Evolutionary conservation across 2,113 vertebrate genomes (phyloP).

Genomic region (Oryzias celebensis): DNA sequence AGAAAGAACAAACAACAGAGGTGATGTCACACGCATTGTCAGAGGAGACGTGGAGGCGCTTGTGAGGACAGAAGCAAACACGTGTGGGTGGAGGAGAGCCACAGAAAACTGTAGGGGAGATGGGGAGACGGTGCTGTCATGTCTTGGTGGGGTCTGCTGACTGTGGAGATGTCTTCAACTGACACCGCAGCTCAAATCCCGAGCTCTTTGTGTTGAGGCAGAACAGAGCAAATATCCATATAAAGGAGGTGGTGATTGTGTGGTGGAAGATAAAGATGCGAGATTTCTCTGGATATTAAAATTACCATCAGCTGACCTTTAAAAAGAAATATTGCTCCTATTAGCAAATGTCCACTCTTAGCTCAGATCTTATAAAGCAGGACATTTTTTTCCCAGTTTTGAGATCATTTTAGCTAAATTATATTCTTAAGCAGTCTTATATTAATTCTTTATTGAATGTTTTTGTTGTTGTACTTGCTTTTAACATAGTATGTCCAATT

Average conservation of each 20-base stretch:
- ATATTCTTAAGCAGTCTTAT: background rate
- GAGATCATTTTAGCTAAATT: background rate
- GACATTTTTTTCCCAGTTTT: background rate
- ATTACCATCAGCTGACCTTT: constrained; percentile 8
- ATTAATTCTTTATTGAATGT: no score
- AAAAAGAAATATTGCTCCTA: background rate
- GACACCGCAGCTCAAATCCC: constrained; percentile 37
- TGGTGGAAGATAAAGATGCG: constrained; percentile 13
- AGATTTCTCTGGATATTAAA: constrained; percentile 1
- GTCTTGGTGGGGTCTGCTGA: constrained; percentile 59
- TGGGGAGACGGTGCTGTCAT: constrained; percentile 51
- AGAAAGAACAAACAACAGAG: constrained; percentile 48
- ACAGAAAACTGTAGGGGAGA: constrained; percentile 22
- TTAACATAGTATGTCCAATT: no score
- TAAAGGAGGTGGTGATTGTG: constrained; percentile 19
- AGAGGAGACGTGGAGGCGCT: constrained; percentile 30
- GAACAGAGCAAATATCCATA: constrained; percentile 17
- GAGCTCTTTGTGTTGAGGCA: constrained; percentile 37
- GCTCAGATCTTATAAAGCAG: background rate
- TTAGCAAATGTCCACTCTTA: background rate
- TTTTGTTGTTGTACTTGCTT: no score
- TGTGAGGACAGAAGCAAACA: constrained; percentile 21
- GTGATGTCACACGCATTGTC: constrained; percentile 46
- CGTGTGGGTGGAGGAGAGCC: constrained; percentile 19
- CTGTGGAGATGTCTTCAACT: constrained; percentile 58